Conservation (phyloP, 2,797 vertebrate species). For the Melanogrammus aeglefinus region DNA sequence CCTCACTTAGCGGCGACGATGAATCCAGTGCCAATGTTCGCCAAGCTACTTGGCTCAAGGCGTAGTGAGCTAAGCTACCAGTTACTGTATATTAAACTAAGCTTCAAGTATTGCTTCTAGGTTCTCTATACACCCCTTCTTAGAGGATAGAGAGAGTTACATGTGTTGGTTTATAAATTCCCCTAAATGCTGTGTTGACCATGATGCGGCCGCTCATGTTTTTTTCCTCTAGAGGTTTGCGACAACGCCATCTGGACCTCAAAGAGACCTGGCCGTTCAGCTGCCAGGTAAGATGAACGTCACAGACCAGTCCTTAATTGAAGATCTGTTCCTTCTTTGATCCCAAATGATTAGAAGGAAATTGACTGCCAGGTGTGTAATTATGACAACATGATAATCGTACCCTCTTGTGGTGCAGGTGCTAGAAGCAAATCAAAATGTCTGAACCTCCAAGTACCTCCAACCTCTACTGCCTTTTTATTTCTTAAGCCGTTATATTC, state of each 20-base stretch:
- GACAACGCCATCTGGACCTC: not conserved
- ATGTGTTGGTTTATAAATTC: not conserved
- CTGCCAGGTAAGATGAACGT: not conserved
- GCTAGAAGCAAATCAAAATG: not conserved
- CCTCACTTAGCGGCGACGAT: too few species aligned
- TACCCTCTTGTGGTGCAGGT: not conserved
- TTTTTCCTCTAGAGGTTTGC: not conserved
- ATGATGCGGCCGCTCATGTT: not conserved
- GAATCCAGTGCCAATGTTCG: too few species aligned
- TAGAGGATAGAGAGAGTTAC: too few species aligned
- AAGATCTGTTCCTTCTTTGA: not conserved
- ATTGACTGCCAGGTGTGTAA: not conserved
- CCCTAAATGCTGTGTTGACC: not conserved
- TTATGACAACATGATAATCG: not conserved
- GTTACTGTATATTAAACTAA: too few species aligned
- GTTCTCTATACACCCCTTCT: too few species aligned
- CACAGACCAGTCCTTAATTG: not conserved
- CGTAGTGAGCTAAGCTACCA: too few species aligned
- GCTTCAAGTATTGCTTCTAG: too few species aligned
- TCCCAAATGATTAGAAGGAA: not conserved
- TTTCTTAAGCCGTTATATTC: slow-evolving; percentile 19
- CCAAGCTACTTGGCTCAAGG: too few species aligned
- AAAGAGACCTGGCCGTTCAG: not conserved
- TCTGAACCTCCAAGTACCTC: not conserved
- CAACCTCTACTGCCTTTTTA: not conserved